phyloP scores from a whole-genome alignment of 2,113 vertebrate genomes.

The Phrynosoma blainvillii region DNA sequence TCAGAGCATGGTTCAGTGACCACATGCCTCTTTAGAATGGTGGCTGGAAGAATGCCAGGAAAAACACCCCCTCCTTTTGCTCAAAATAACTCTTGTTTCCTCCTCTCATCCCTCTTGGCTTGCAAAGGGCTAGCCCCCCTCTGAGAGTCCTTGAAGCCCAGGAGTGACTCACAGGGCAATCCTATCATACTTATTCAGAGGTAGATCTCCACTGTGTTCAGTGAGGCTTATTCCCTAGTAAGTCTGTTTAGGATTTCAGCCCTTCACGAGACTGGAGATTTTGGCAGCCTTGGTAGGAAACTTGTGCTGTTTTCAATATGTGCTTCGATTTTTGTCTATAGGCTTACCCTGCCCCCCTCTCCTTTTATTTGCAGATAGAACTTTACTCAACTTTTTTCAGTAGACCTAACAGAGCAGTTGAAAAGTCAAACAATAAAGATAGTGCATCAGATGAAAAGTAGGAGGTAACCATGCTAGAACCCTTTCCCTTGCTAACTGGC shows the following conservation, averaged over 20 bases:
- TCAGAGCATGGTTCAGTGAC: constrained; percentile 63
- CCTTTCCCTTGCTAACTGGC: no score
- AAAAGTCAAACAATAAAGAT: neutral
- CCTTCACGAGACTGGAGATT: neutral
- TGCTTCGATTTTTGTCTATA: neutral
- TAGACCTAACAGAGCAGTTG: neutral
- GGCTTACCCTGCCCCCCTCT: fast-evolving
- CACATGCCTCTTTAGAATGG: constrained; percentile 44
- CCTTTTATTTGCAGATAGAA: neutral
- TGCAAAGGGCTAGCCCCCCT: constrained; percentile 43
- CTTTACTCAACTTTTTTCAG: neutral
- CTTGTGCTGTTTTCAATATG: neutral
- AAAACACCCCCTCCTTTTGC: constrained; percentile 67
- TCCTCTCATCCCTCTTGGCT: constrained; percentile 54
- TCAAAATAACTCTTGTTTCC: constrained; percentile 72
- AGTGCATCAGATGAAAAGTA: neutral
- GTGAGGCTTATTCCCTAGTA: neutral
- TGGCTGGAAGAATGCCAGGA: constrained; percentile 65
- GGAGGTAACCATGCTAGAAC: no score
- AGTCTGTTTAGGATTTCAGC: neutral
- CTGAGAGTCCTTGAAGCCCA: neutral
- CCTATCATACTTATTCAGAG: neutral
- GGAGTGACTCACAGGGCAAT: neutral
- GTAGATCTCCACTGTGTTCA: neutral
- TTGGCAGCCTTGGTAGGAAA: neutral